Evolutionary conservation across 2,888 invertebrate species (phyloP).

Genomic region (Acleris sparsana): DNA sequence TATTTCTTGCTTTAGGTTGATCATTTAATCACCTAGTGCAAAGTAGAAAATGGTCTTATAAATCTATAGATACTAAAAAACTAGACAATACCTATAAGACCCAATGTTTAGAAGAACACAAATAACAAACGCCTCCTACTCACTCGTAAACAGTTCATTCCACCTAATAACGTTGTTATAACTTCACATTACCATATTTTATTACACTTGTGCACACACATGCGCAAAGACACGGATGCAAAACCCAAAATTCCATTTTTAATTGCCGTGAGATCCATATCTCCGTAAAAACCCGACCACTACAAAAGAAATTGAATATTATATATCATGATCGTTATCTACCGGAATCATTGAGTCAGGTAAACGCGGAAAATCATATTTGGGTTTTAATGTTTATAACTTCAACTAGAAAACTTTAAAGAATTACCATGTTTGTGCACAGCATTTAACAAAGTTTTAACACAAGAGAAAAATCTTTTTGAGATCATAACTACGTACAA

Average conservation of each 20-base stretch:
- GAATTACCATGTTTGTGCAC: too few species aligned
- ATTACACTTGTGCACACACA: slow-evolving; percentile 19
- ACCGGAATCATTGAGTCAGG: slow-evolving; percentile 29
- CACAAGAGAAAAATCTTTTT: too few species aligned
- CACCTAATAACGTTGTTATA: slow-evolving; percentile 7
- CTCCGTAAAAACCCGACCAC: slow-evolving; percentile 39
- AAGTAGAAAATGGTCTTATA: too few species aligned
- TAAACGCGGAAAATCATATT: slow-evolving; percentile 25
- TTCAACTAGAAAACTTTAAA: too few species aligned
- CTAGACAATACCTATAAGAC: too few species aligned
- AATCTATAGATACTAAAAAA: too few species aligned
- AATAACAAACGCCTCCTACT: background rate
- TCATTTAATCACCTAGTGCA: too few species aligned
- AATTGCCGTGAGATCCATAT: slow-evolving; percentile 42
- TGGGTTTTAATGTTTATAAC: background rate
- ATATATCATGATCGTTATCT: slow-evolving; percentile 24
- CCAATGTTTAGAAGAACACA: too few species aligned
- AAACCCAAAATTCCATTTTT: slow-evolving; percentile 35
- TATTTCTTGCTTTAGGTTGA: too few species aligned
- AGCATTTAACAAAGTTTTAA: too few species aligned
- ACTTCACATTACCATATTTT: slow-evolving; percentile 15
- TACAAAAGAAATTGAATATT: slow-evolving; percentile 38
- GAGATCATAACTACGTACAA: too few species aligned
- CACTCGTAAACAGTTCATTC: slow-evolving; percentile 27
- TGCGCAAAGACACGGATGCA: slow-evolving; percentile 36